Evolutionary conservation across 2,113 vertebrate species (phyloP).

Genomic region (Chaetodon trifascialis): DNA sequence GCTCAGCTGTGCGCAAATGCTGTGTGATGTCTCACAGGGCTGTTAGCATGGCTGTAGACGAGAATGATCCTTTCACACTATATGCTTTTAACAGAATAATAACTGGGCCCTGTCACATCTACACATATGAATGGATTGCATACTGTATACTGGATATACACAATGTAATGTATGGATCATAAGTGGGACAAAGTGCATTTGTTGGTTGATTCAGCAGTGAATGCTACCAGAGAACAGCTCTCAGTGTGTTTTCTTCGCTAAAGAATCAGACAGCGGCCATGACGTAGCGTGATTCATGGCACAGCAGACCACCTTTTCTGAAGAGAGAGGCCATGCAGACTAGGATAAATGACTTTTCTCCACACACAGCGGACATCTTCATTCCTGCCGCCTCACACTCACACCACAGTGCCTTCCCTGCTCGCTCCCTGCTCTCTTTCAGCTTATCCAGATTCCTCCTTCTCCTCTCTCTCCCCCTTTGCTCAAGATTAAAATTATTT

Average conservation of each 20-base stretch:
- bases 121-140: neutral
- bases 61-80: neutral
- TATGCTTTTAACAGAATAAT: neutral
- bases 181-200: neutral
- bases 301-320: conserved; percentile 21
- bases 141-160: neutral
- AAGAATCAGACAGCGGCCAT: conserved; percentile 12
- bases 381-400: conserved; percentile 31
- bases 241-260: conserved; percentile 8
- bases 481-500: neutral
- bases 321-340: conserved; percentile 52
- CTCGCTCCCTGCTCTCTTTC: neutral
- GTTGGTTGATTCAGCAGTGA: neutral
- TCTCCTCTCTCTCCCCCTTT: neutral
- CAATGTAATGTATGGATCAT: too few species aligned
- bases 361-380: conserved; percentile 15
- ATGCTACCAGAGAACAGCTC: neutral
- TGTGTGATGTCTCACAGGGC: too few species aligned
- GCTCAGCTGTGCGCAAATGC: too few species aligned
- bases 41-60: too few species aligned
- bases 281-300: conserved; percentile 45
- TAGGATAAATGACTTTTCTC: conserved; percentile 45
- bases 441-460: neutral
- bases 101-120: neutral
- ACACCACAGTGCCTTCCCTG: neutral